These are phyloP conservation scores for Mus spretus DNA, from an alignment of 2,797 vertebrate species.

Conservation along the genomic window DNA sequence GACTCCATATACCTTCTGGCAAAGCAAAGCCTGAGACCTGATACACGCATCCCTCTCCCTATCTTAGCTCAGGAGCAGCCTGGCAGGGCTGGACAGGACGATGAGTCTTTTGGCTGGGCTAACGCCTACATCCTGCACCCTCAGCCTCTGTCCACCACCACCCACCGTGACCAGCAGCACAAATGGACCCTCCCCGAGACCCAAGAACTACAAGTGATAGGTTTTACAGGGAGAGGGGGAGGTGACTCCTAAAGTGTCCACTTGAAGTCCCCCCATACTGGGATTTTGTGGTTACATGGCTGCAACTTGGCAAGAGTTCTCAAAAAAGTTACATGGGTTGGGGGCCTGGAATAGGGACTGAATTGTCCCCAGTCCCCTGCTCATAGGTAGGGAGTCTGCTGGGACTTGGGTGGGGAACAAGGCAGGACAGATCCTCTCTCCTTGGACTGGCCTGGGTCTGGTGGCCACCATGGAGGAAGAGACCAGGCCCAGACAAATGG, in stretches of 20 bases:
- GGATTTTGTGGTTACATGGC: background rate
- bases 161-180: background rate
- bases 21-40: background rate
- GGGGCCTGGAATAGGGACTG: background rate
- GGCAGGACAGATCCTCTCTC: background rate
- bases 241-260: background rate
- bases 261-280: background rate
- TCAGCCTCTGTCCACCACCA: background rate
- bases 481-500: constrained; percentile 24
- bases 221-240: background rate
- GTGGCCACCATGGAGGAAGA: background rate
- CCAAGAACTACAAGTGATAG: constrained; percentile 8
- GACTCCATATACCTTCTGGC: background rate
- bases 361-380: background rate
- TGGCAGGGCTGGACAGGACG: background rate
- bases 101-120: background rate
- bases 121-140: background rate
- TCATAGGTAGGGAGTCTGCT: background rate
- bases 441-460: constrained; percentile 40
- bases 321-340: background rate
- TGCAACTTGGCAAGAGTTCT: constrained; percentile 31
- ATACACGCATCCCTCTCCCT: background rate
- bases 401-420: background rate
- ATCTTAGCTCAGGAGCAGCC: background rate
- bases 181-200: background rate